phyloP scores from a whole-genome alignment of 2,888 invertebrate genomes.

The Ormyrus labotus region DNA sequence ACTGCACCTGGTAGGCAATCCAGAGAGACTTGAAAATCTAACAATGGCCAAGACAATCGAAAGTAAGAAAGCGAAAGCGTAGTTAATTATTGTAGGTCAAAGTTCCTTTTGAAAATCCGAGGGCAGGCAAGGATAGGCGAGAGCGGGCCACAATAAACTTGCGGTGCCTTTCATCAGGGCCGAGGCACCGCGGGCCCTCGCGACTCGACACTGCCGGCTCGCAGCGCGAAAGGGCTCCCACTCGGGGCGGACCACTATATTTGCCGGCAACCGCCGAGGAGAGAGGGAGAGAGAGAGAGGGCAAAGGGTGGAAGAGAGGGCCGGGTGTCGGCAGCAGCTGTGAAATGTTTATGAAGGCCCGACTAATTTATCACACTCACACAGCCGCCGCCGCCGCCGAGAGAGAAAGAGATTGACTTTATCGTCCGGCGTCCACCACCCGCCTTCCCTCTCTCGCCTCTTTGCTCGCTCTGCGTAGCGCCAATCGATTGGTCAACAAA shows the following conservation, averaged over 20 bases:
- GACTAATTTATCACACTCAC: conserved; percentile 71
- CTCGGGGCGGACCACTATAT: conserved; percentile 2
- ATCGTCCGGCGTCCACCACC: conserved; percentile 30
- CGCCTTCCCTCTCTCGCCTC: no score
- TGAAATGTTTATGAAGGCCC: conserved; percentile 75
- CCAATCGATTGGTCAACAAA: conserved; percentile 38
- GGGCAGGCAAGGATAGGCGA: no score
- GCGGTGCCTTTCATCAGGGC: no score
- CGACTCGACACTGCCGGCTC: no score
- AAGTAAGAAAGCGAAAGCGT: no score
- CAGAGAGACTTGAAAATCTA: no score
- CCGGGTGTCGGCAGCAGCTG: conserved; percentile 71
- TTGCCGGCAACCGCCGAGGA: background rate
- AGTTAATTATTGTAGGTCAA: no score
- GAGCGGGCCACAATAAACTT: no score
- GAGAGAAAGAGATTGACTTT: conserved; percentile 48
- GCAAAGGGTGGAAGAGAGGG: background rate
- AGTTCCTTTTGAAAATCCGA: no score
- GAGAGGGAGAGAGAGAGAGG: background rate
- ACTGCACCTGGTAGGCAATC: no score
- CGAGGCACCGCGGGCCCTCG: no score
- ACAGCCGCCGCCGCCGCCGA: conserved; percentile 21
- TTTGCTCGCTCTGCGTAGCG: background rate
- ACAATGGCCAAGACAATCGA: no score
- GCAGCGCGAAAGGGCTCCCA: background rate